These are phyloP conservation scores for Polypedilum pembai DNA, from an alignment of 1,140 invertebrate genomes.

Conservation along the genomic window DNA sequence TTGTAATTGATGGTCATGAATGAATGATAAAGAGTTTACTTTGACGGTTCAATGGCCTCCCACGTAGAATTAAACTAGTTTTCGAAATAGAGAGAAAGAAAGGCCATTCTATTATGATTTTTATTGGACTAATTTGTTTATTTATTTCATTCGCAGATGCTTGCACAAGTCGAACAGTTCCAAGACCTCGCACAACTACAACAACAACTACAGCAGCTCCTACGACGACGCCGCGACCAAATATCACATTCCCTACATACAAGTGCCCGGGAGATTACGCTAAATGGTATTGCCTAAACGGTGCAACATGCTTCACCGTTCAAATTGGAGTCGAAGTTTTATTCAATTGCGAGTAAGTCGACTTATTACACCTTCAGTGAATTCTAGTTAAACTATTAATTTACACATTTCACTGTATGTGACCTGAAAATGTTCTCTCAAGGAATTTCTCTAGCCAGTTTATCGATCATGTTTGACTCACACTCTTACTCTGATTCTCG, in stretches of 20 bases:
- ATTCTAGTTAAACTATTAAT: not conserved
- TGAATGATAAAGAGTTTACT: slow-evolving; percentile 19
- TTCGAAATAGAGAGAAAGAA: not conserved
- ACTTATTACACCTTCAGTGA: not conserved
- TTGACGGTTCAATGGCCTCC: not conserved
- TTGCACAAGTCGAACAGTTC: slow-evolving; percentile 77
- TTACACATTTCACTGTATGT: not conserved
- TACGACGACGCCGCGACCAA: slow-evolving; percentile 56
- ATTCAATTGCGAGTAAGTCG: slow-evolving; percentile 90
- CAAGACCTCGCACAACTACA: slow-evolving; percentile 56
- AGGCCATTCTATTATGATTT: not conserved
- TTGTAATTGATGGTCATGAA: not conserved
- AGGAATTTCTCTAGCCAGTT: not conserved
- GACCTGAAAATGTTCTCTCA: slow-evolving; percentile 11
- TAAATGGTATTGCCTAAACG: slow-evolving; percentile 89
- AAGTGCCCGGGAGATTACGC: slow-evolving; percentile 84
- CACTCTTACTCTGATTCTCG: not conserved
- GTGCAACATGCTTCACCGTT: slow-evolving; percentile 87
- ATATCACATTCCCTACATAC: slow-evolving; percentile 91
- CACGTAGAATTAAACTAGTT: not conserved
- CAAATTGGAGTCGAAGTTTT: slow-evolving; percentile 84
- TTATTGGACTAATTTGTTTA: not conserved
- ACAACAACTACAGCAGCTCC: slow-evolving; percentile 37
- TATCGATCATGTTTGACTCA: slow-evolving; percentile 3
- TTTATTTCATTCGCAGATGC: slow-evolving; percentile 51